Base-by-base conservation (phyloP, 2,888 invertebrate species). In the Rhingia rostrata region DNA sequence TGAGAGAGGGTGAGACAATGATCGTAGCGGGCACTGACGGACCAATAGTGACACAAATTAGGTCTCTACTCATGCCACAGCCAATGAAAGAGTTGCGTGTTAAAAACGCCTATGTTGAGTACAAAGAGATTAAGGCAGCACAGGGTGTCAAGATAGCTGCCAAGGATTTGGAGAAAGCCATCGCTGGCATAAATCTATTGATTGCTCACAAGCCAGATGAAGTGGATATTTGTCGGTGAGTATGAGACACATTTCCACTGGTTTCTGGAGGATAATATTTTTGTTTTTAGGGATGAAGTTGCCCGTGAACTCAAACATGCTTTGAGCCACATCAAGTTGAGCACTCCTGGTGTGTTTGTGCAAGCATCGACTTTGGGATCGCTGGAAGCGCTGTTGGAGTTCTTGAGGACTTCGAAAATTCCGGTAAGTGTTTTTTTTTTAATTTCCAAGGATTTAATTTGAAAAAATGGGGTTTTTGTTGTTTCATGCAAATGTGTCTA, bases 331-430 rank as follows among this genome's bases (percentile, higher is more conserved):
- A 99, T 99, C 89, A 98, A 97, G 91, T 92, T 98, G 86, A 94
- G 96, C 43, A 97, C 97, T 87, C 94, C 97, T 84, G 99, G 99
- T 53, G 99, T 99, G 51, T 99, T 97, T 92, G 99, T 99, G n/a
- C 99, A 99, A 90, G 99, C 99, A 0, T 99, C 99, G 0, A 99
- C 99, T n/a, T 93, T 99, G 5, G 99, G 99, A 6, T 99, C 99
- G 0, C 93, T 99, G 7, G 99, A 99, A 92, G 99, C 99, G 0
- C 92, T 99, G 70, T 93, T 99, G 4, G 98, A 98, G 90, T 99
- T 98, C 92, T 94, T 99, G 67, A 94, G 94, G 88, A 94, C 95
- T 67, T 98, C 97, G 87, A 97, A 97, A 92, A 98, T 99, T 91
- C 98, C 99, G 90, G 97, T 97, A 90, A 95, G 96, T 69, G 37